A percentile compares a stretch with the other conserved stretches of the same genome.
phyloP scores from a whole-genome alignment of 2,797 vertebrate species.

The Picus viridis region DNA sequence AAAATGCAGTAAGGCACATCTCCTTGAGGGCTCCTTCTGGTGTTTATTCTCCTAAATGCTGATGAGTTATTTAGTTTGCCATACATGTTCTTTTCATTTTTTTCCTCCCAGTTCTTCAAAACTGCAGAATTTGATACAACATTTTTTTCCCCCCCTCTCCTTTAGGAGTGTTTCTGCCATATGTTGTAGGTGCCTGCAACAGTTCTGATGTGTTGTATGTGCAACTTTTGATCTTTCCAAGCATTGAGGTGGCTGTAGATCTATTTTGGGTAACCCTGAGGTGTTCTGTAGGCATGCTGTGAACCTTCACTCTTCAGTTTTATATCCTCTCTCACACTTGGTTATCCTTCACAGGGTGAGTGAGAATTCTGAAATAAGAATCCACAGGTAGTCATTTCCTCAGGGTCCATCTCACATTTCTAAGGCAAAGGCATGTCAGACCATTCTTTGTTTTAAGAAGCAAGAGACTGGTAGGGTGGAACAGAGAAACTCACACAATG shows the following conservation, averaged over 20 bases:
- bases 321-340: background rate
- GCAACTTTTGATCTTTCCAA: background rate
- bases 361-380: background rate
- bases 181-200: background rate
- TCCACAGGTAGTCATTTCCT: background rate
- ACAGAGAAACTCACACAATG: background rate
- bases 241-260: background rate
- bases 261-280: background rate
- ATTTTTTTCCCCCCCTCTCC: background rate
- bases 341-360: background rate
- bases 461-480: background rate
- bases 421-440: background rate
- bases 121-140: background rate
- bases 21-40: background rate
- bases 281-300: background rate
- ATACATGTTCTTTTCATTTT: background rate
- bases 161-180: background rate
- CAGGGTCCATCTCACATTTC: background rate
- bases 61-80: background rate
- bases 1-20: background rate
- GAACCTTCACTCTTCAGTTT: background rate
- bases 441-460: background rate
- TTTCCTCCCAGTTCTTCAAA: background rate
- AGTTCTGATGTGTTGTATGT: background rate
- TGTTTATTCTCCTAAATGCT: slow-evolving; percentile 9